Evolutionary conservation across 2,797 vertebrate species (phyloP), one percentile per base, ranked within the genome.

Genomic region (Coluber constrictor): DNA sequence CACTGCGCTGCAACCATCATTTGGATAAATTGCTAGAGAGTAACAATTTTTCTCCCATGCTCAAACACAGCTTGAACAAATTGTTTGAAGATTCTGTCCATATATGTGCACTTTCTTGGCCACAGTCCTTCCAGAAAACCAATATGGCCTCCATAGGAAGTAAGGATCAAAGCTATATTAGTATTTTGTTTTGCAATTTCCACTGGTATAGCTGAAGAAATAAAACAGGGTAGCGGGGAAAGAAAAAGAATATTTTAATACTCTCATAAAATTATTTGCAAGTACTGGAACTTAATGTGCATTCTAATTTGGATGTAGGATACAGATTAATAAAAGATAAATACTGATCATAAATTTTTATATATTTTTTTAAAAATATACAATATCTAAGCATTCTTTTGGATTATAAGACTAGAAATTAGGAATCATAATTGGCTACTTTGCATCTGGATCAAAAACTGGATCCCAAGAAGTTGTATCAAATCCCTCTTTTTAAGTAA

Each of bases 51-150:
- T 93, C 98, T 97, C 95, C 98, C 98, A 23, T 99, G 98, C 95
- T 99, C 99, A 63, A 99, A 98, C 94, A 99, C 96, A 7, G 99
- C 99, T 96, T 98, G 98, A n/a, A 98, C 97, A 94, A 99, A 99
- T 97, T 99, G 99, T 96, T 98, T 99, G 98, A 99, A 99, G 97
- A 99, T 98, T 92, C 99, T 98, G 97, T 99, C 99, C 99, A 99
- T 99, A 97, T 99, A 99, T 89, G 99, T 99, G 97, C 98, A 99
- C 94, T 98, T 98, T 90, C 99, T 98, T 37, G 99, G 99, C 99
- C 99, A 99, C 94, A 99, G 96, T 91, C 99, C 99, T 96, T 99
- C 99, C 95, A 99, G 98, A 97, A 99, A 99, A 95, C 99, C 99
- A 95, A 99, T 99, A 94, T 99, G 99, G 97, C 99, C 99, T 29